Conservation (phyloP, 2,888 invertebrate genomes). For the Ectemnius lituratus region DNA sequence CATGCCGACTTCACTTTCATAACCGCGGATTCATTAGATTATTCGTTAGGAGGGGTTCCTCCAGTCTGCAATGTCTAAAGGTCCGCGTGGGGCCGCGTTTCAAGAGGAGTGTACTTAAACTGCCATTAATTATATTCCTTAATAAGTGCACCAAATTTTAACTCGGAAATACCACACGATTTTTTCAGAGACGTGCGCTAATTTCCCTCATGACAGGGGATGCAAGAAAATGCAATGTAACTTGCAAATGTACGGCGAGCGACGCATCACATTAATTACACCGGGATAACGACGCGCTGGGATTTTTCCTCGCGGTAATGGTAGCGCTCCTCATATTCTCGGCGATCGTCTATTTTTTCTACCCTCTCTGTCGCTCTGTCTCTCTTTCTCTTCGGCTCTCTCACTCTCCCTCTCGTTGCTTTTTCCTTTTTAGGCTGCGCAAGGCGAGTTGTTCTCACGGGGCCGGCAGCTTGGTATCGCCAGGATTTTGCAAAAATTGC, state of each 20-base stretch:
- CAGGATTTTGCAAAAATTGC: constrained; percentile 37
- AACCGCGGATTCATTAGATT: neutral
- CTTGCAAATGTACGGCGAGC: neutral
- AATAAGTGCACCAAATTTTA: too few relatives aligned
- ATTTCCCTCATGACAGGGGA: constrained; percentile 11
- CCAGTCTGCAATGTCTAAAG: neutral
- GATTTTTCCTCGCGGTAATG: neutral
- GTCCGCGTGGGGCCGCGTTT: neutral
- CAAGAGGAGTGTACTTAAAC: constrained; percentile 25
- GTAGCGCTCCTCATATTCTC: neutral
- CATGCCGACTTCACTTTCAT: too few relatives aligned
- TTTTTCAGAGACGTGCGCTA: constrained; percentile 22
- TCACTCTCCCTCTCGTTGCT: neutral
- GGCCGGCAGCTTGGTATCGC: constrained; percentile 30
- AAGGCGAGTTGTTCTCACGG: constrained; percentile 15
- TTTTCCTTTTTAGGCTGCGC: neutral
- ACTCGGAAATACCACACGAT: constrained; percentile 4
- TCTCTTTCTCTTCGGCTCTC: neutral
- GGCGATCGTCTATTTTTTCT: neutral
- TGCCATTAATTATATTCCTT: constrained; percentile 25
- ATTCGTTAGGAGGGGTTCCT: constrained; percentile 1
- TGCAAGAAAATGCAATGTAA: constrained; percentile 9
- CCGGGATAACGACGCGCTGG: constrained; percentile 1
- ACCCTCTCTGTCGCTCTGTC: neutral
- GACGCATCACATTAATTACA: constrained; percentile 12